Base-by-base conservation (phyloP, 2,888 invertebrate species). In the Molanna angustata region DNA sequence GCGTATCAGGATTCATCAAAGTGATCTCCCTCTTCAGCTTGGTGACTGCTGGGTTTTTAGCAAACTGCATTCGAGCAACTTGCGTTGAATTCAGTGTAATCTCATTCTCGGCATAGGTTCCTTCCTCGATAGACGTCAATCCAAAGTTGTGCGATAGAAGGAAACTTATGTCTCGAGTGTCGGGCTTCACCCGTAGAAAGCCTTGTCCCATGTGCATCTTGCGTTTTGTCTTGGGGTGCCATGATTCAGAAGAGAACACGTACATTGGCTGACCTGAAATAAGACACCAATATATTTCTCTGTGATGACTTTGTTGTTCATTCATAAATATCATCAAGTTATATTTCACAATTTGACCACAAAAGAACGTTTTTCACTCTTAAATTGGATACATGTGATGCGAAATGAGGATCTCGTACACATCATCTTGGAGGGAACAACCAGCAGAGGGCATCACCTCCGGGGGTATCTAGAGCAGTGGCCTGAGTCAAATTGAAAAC, bases 131-230 rank as follows among this genome's bases (percentile, higher is more conserved):
- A 0, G 79, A 76, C 0, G 78, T 74, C 2, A 83, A 61, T 11
- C 84, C 84, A 62, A 83, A 80, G 66, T 82, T 84, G 61, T 85
- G 84, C 49, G 82, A 76, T 3, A 80, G 69, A 3, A 81, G 63
- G 11, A 84, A 74, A 0, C 79, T 72, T 0, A 84, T 62, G 27
- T 77, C 65, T 11, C 75, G 72, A 0, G 79, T 76, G 7, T 73
- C 76, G 0, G 81, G 80, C 37, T 80, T 76, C 40, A 83, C 73
- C 44, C 80, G 74, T 4, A 85, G 63, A 62, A 81, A 83, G 0
- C 85, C 85, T 32, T 76, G 66, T 64, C 85, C 85, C 46, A 79
- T 72, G 62, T 85, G 84, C 81, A 84, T 80, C 0, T 81, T 80
- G 2, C 66, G 72, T 20, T 74, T 71, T 22, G 71, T 78, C 20